phyloP scores from a whole-genome alignment of 2,113 vertebrate genomes.

The Daboia siamensis region DNA sequence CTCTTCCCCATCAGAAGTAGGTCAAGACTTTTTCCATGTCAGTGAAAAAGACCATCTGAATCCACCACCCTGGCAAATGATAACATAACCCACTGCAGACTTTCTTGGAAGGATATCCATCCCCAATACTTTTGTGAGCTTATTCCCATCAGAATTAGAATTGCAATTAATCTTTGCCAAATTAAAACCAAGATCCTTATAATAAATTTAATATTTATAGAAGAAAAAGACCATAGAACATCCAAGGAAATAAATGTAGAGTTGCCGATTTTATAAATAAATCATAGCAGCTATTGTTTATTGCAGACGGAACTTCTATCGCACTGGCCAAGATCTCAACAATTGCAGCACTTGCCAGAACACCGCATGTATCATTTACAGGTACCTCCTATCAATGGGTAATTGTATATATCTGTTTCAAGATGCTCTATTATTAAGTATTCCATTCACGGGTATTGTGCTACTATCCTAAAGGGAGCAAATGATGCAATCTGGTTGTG shows the following conservation, averaged over 20 bases:
- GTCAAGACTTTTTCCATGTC: background rate
- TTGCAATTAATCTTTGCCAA: background rate
- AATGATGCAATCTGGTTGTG: background rate
- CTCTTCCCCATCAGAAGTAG: background rate
- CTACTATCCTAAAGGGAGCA: background rate
- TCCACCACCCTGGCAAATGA: background rate
- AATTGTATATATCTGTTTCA: background rate
- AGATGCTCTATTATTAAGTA: background rate
- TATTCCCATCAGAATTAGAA: background rate
- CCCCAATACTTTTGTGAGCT: too few relatives aligned
- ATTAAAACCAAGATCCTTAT: background rate
- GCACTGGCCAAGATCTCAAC: slow-evolving; percentile 97
- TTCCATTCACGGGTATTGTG: background rate
- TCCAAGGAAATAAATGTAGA: background rate
- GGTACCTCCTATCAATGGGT: slow-evolving; percentile 67
- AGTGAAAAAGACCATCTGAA: background rate
- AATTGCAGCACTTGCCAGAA: slow-evolving; percentile 96
- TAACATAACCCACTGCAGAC: background rate
- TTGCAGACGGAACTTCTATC: slow-evolving; percentile 91
- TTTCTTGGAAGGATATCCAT: background rate
- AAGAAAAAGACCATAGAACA: background rate
- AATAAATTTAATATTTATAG: background rate
- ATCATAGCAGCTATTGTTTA: slow-evolving; percentile 53
- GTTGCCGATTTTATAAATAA: background rate
- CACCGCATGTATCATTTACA: slow-evolving; percentile 99